Conservation (phyloP, 2,888 invertebrate genomes). For the Eledone cirrhosa region DNA sequence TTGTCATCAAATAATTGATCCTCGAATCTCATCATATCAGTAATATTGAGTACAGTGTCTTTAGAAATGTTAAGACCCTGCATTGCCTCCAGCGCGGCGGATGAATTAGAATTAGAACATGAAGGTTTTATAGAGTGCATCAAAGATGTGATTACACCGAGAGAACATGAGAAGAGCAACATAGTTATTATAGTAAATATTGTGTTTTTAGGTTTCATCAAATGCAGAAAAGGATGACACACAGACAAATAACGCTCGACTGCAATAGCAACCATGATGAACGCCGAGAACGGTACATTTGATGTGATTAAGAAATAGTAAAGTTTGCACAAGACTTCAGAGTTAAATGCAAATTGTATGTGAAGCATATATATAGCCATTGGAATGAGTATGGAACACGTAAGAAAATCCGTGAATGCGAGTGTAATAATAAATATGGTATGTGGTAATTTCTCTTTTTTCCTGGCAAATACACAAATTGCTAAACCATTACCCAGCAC, state of each 20-base stretch:
- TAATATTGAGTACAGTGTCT: background rate
- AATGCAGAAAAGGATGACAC: slow-evolving; percentile 58
- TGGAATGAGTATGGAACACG: slow-evolving; percentile 37
- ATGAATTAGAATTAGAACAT: background rate
- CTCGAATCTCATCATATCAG: background rate
- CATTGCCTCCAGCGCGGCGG: background rate
- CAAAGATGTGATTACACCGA: slow-evolving; percentile 54
- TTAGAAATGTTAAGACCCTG: background rate
- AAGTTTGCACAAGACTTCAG: slow-evolving; percentile 52
- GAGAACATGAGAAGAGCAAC: slow-evolving; percentile 46
- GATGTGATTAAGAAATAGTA: slow-evolving; percentile 60
- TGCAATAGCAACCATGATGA: slow-evolving; percentile 63
- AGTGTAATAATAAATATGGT: slow-evolving; percentile 52
- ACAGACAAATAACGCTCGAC: slow-evolving; percentile 62
- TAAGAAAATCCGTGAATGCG: slow-evolving; percentile 39
- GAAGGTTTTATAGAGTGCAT: slow-evolving; percentile 40
- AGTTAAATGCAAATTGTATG: slow-evolving; percentile 41
- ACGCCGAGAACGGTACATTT: slow-evolving; percentile 58
- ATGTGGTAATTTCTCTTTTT: slow-evolving; percentile 51
- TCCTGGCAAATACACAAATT: slow-evolving; percentile 52
- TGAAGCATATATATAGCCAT: slow-evolving; percentile 44
- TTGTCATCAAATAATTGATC: background rate
- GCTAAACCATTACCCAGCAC: slow-evolving; percentile 56
- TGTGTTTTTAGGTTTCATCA: slow-evolving; percentile 50
- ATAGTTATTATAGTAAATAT: slow-evolving; percentile 49